Percentiles rank a stretch among this genome's conserved stretches.
Conservation (phyloP, 2,888 invertebrate genomes). For the Diarsia rubi region DNA sequence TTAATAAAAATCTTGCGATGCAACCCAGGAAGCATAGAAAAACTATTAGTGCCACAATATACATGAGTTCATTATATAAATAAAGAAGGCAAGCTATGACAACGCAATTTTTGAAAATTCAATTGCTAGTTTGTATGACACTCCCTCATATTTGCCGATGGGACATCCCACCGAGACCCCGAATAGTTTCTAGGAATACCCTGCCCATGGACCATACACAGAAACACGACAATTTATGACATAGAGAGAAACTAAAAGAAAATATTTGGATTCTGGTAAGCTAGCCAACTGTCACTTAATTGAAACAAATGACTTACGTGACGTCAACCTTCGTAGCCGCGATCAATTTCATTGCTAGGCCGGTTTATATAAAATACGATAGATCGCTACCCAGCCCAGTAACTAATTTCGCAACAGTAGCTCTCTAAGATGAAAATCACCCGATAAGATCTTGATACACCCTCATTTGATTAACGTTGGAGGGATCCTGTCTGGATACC, state of each 20-base stretch:
- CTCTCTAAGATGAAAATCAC: constrained; percentile 52
- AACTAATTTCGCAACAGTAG: constrained; percentile 48
- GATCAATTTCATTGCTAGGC: constrained; percentile 56
- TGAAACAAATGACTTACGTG: constrained; percentile 64
- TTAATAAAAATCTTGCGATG: background rate
- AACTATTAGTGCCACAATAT: background rate
- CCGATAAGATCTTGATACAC: constrained; percentile 61
- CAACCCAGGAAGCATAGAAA: background rate
- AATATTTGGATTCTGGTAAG: constrained; percentile 58
- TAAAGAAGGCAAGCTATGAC: background rate
- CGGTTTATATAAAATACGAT: constrained; percentile 53
- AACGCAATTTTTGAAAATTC: background rate
- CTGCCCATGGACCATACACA: constrained; percentile 2
- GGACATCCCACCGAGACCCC: background rate
- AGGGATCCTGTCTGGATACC: constrained; percentile 53
- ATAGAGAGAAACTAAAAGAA: constrained; percentile 48
- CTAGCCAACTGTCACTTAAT: constrained; percentile 63
- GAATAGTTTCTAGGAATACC: constrained; percentile 2
- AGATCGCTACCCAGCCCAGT: constrained; percentile 37
- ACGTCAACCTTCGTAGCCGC: constrained; percentile 51
- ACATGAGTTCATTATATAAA: background rate
- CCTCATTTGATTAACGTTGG: constrained; percentile 62
- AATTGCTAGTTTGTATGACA: background rate
- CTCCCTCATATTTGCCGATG: background rate
- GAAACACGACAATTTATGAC: constrained; percentile 43